Evolutionary conservation across 2,888 invertebrate genomes (phyloP), one percentile per base, ranked within the genome.

Genomic region (Acleris laterana): DNA sequence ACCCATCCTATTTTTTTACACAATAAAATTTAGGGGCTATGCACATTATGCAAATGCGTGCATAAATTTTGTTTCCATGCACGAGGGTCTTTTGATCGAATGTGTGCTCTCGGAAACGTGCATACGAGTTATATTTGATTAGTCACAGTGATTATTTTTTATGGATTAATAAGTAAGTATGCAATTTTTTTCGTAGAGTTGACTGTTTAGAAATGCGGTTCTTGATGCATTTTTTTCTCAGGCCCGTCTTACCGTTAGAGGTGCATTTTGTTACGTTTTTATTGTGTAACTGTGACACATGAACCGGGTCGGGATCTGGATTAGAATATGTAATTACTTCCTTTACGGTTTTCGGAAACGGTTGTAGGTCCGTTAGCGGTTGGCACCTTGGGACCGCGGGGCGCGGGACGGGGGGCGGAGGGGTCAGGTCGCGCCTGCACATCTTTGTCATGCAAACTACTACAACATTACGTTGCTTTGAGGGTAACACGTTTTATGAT

Each of bases 1-100:
- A 93, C 93, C 93, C 93, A 93, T 93, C 93, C 93, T 93, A 93
- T 93, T 93, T 93, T 93, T 93, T 93, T 90, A 90, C 90, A 93
- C 88, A 93, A 93, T 92, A 89, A 90, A 89, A 89, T 90, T 91
- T 91, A 89, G 91, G 93, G 93, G 89, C 88, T 83, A 91, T 93
- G 91, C 93, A 93, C 85, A 91, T 93, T 93, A 93, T 93, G 93
- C 93, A 93, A 93, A 93, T 93, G 93, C 89, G 87, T 81, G 93
- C 93, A 93, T 93, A 93, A 90, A 91, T 90, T 93, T 90, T 78
- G 82, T 82, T 84, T 79, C 85, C 79, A 80, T 81, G 78, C 79
- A 74, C 71, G 64, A 28, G 73, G 65, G 69, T 63, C 25, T 62
- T 74, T 62, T 78, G 62, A 80, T 72, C 56, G 60, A 82, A 80